Evolutionary conservation across 2,888 invertebrate genomes (phyloP).

Genomic region (Xanthostigma xanthostigma): DNA sequence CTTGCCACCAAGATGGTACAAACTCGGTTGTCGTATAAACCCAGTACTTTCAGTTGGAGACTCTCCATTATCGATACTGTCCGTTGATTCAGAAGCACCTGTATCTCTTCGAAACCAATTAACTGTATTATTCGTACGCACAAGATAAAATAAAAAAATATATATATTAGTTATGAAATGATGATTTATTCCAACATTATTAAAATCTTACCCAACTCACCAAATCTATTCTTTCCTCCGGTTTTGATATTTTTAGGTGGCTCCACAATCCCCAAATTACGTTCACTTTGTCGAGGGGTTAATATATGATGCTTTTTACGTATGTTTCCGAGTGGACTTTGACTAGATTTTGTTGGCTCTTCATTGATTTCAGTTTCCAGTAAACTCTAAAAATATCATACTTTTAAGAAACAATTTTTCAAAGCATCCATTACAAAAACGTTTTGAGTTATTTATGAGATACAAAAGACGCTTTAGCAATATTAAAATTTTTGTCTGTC

Average conservation of each 20-base stretch:
- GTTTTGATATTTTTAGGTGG: slow-evolving; percentile 31
- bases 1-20: slow-evolving; percentile 28
- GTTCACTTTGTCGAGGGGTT: slow-evolving; percentile 73
- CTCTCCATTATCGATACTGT: slow-evolving; percentile 38
- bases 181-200: not conserved
- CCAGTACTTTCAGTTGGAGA: slow-evolving; percentile 35
- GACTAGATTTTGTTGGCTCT: slow-evolving; percentile 55
- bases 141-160: not conserved
- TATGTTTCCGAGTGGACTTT: slow-evolving; percentile 62
- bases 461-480: too few relatives aligned
- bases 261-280: slow-evolving; percentile 45
- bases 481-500: too few relatives aligned
- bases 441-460: too few relatives aligned
- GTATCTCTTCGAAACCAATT: slow-evolving; percentile 43
- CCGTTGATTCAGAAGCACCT: slow-evolving; percentile 31
- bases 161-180: slow-evolving; percentile 1
- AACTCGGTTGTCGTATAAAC: slow-evolving; percentile 29
- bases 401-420: not conserved
- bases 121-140: slow-evolving; percentile 20
- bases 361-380: slow-evolving; percentile 65
- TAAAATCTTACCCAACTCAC: slow-evolving; percentile 47
- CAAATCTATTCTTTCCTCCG: slow-evolving; percentile 36
- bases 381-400: slow-evolving; percentile 44
- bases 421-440: too few relatives aligned
- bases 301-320: slow-evolving; percentile 60